phyloP scores from a whole-genome alignment of 2,797 vertebrate genomes.

The Eulemur coronatus region DNA sequence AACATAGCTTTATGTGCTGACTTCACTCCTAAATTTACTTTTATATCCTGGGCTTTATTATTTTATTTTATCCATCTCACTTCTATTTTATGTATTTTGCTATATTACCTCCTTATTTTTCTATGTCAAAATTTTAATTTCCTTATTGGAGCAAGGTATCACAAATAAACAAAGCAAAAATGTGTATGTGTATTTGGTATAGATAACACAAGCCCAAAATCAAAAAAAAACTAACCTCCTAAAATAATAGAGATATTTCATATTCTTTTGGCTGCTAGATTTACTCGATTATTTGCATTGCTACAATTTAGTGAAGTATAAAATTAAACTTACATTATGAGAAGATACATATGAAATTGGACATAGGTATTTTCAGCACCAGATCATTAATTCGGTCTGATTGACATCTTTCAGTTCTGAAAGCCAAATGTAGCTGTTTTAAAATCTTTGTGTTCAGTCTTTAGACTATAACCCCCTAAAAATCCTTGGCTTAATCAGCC shows the following conservation, averaged over 20 bases:
- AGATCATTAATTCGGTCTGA: neutral
- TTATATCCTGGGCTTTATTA: neutral
- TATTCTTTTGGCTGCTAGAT: neutral
- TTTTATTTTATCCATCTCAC: neutral
- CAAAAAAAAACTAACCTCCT: slow-evolving; percentile 19
- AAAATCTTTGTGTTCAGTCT: slow-evolving; percentile 18
- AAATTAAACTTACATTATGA: slow-evolving; percentile 35
- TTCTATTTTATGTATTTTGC: neutral
- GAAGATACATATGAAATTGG: neutral
- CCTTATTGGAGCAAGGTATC: neutral
- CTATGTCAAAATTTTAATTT: slow-evolving; percentile 40
- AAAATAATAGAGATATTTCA: slow-evolving; percentile 37
- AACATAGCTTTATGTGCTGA: neutral
- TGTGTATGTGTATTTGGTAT: neutral
- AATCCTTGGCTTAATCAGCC: neutral
- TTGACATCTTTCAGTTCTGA: neutral
- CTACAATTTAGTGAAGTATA: slow-evolving; percentile 1
- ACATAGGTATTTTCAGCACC: slow-evolving; percentile 31
- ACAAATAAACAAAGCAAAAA: slow-evolving; percentile 32
- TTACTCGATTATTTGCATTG: neutral
- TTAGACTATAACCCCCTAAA: neutral
- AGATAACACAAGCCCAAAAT: neutral
- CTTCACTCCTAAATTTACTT: neutral
- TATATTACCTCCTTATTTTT: slow-evolving; percentile 10
- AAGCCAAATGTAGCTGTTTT: slow-evolving; percentile 3